Percentiles rank a stretch among this genome's conserved stretches.
phyloP scores from a whole-genome alignment of 2,888 invertebrate species.

The Rugalucina vietnamica region DNA sequence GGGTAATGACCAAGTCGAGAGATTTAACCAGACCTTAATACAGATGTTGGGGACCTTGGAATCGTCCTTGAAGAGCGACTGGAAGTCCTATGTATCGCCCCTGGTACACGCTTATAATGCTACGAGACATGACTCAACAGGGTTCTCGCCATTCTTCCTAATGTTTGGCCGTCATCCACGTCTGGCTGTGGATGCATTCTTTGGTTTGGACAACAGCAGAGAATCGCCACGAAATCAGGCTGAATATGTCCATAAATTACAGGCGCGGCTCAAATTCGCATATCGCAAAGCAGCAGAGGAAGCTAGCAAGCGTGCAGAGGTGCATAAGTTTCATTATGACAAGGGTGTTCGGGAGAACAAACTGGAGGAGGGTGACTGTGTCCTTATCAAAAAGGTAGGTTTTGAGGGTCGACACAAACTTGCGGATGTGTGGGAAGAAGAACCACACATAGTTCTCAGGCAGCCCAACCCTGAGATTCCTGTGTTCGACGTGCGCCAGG shows the following conservation, averaged over 20 bases:
- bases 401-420: too few relatives aligned
- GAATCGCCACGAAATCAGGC: neutral
- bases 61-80: neutral
- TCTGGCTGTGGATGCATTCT: neutral
- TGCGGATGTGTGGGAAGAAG: conserved; percentile 21
- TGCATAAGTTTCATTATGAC: conserved; percentile 16
- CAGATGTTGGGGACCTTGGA: conserved; percentile 34
- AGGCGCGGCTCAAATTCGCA: neutral
- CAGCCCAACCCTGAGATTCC: conserved; percentile 27
- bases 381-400: conserved; percentile 11
- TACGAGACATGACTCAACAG: neutral
- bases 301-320: neutral
- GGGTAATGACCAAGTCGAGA: conserved; percentile 33
- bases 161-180: neutral
- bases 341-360: neutral
- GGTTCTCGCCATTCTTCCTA: neutral
- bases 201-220: neutral
- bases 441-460: conserved; percentile 13
- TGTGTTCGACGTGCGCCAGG: conserved; percentile 22
- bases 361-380: conserved; percentile 24
- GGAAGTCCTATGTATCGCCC: neutral
- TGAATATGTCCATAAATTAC: neutral
- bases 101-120: too few relatives aligned
- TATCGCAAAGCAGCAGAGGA: conserved; percentile 14
- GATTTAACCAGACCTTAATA: conserved; percentile 39